Evolutionary conservation across 2,888 invertebrate genomes (phyloP).

Genomic region (Drosophila anomalata): DNA sequence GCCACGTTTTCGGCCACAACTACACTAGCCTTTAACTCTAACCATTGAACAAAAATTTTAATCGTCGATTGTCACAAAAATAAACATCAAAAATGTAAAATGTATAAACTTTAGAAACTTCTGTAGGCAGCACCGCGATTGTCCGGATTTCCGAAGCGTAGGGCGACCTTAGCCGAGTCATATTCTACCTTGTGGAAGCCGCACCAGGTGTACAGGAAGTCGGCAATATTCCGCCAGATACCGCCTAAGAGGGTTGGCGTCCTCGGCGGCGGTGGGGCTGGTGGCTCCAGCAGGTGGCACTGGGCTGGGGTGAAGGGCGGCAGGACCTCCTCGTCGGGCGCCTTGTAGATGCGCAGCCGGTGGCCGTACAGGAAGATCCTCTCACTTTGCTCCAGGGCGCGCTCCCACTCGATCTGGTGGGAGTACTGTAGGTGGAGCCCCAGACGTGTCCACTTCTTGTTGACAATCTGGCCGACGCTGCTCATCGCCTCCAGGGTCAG

Average conservation of each 20-base stretch:
- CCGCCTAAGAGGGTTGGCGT: too few relatives aligned
- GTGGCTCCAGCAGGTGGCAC: neutral
- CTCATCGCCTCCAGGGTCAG: neutral
- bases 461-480: neutral
- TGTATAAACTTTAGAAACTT: neutral
- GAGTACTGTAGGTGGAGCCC: neutral
- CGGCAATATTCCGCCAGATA: too few relatives aligned
- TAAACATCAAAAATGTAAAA: neutral
- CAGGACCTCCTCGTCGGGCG: neutral
- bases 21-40: constrained; percentile 3
- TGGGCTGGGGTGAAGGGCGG: neutral
- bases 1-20: constrained; percentile 52
- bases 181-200: too few relatives aligned
- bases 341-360: neutral
- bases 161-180: too few relatives aligned
- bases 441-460: neutral
- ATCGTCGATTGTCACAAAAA: neutral
- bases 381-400: neutral
- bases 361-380: neutral
- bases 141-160: too few relatives aligned
- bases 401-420: neutral
- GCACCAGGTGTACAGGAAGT: too few relatives aligned
- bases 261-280: too few relatives aligned
- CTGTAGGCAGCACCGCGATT: neutral
- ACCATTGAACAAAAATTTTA: too few relatives aligned